phyloP scores from a whole-genome alignment of 2,797 vertebrate species.

The Gastrophryne carolinensis region DNA sequence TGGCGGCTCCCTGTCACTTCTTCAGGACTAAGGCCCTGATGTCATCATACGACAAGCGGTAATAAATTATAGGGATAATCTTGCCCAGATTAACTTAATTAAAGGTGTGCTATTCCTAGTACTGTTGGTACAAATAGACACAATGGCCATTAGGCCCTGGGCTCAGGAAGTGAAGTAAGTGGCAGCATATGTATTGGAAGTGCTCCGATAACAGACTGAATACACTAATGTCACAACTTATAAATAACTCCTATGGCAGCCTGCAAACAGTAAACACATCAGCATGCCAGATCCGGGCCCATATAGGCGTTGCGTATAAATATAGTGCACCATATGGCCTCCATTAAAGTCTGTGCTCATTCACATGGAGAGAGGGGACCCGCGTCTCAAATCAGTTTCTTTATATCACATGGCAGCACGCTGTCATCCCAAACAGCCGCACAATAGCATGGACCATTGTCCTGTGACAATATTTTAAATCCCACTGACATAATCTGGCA shows the following conservation, averaged over 20 bases:
- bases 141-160: constrained; percentile 8
- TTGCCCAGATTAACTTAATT: background rate
- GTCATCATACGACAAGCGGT: background rate
- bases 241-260: constrained; percentile 1
- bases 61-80: background rate
- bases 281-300: background rate
- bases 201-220: constrained; percentile 6
- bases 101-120: no score
- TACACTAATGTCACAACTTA: constrained; percentile 26
- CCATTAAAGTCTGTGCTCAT: constrained; percentile 13
- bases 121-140: background rate
- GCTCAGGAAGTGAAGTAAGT: constrained; percentile 21
- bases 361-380: background rate
- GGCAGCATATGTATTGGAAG: constrained; percentile 2
- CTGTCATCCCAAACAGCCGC: constrained; percentile 20
- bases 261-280: constrained; percentile 15
- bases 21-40: no score
- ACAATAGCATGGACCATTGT: constrained; percentile 42
- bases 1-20: no score
- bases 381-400: constrained; percentile 23
- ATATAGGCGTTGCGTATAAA: background rate
- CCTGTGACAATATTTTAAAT: constrained; percentile 35
- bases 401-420: constrained; percentile 35
- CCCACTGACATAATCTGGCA: constrained; percentile 48
- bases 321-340: constrained; percentile 28